A percentile compares a stretch with the other conserved stretches of the same genome.
Conservation (phyloP, 2,888 invertebrate genomes). For the Cryptus viduatorius region DNA sequence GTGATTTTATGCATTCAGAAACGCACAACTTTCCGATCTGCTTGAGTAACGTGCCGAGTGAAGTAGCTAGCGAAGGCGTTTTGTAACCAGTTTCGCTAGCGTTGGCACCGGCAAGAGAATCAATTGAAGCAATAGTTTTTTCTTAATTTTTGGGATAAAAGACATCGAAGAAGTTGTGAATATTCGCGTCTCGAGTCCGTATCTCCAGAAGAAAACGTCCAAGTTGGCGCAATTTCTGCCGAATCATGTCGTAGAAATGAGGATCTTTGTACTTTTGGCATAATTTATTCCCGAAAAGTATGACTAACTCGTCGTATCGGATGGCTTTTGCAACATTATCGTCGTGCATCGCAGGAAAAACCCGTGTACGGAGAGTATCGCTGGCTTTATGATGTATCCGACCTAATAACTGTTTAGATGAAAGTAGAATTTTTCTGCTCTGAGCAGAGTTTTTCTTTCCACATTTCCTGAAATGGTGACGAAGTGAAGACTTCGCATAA, state of each 20-base stretch:
- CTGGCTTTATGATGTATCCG: constrained; percentile 50
- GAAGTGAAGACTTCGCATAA: constrained; percentile 46
- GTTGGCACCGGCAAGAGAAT: constrained; percentile 52
- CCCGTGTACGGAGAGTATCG: constrained; percentile 32
- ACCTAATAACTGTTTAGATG: constrained; percentile 25
- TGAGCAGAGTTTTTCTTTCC: constrained; percentile 6
- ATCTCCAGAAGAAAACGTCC: constrained; percentile 59
- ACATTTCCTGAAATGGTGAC: constrained; percentile 48
- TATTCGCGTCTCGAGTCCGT: not conserved
- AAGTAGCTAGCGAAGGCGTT: constrained; percentile 50
- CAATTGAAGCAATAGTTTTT: constrained; percentile 46
- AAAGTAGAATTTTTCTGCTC: constrained; percentile 3
- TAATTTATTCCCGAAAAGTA: constrained; percentile 59
- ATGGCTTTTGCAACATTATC: constrained; percentile 42
- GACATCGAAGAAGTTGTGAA: constrained; percentile 52
- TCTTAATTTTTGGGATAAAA: constrained; percentile 63
- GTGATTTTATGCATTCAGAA: constrained; percentile 52
- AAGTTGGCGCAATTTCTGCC: constrained; percentile 57
- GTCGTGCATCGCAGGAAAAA: constrained; percentile 56
- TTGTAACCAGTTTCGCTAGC: constrained; percentile 27
- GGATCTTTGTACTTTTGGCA: constrained; percentile 59
- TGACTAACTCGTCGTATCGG: constrained; percentile 58
- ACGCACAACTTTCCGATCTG: constrained; percentile 48
- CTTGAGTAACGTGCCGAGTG: constrained; percentile 57
- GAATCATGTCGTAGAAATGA: constrained; percentile 62